phyloP scores from a whole-genome alignment of 2,113 vertebrate species.

The Entelurus aequoreus region DNA sequence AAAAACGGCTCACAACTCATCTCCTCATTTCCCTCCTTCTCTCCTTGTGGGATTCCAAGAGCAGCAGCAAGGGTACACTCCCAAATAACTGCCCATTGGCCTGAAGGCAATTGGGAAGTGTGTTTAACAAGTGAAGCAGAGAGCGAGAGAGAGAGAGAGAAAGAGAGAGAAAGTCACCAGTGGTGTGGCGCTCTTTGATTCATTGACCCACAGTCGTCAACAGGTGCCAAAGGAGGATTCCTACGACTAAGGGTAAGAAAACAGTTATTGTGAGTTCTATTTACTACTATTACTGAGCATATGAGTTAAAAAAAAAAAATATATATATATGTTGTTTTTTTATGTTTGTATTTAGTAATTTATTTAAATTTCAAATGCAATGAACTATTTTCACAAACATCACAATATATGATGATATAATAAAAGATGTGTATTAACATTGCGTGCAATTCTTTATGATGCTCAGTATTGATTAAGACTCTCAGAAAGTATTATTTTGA shows the following conservation, averaged over 20 bases:
- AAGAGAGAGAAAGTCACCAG: constrained; percentile 32
- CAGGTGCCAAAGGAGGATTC: constrained; percentile 61
- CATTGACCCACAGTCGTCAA: constrained; percentile 45
- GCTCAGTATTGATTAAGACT: too few relatives aligned
- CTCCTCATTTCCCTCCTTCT: constrained; percentile 17
- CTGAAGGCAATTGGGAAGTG: constrained; percentile 44
- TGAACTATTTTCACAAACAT: neutral
- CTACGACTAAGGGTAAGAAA: constrained; percentile 54
- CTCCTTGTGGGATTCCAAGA: constrained; percentile 22
- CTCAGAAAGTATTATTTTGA: constrained; percentile 7
- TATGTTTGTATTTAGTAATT: too few relatives aligned
- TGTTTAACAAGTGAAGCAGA: constrained; percentile 57
- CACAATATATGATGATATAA: neutral
- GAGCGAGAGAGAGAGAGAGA: constrained; percentile 20
- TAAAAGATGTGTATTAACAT: too few relatives aligned
- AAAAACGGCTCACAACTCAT: constrained; percentile 45
- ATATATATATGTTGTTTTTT: too few relatives aligned
- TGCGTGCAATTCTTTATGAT: too few relatives aligned
- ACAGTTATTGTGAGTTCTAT: constrained; percentile 10
- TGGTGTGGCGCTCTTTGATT: constrained; percentile 44
- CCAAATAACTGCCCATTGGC: constrained; percentile 68
- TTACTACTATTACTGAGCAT: too few relatives aligned
- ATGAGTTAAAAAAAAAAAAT: too few relatives aligned
- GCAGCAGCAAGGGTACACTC: constrained; percentile 53
- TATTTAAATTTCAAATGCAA: neutral